phyloP scores from a whole-genome alignment of 2,113 vertebrate species.

The Campylomormyrus numenius region DNA sequence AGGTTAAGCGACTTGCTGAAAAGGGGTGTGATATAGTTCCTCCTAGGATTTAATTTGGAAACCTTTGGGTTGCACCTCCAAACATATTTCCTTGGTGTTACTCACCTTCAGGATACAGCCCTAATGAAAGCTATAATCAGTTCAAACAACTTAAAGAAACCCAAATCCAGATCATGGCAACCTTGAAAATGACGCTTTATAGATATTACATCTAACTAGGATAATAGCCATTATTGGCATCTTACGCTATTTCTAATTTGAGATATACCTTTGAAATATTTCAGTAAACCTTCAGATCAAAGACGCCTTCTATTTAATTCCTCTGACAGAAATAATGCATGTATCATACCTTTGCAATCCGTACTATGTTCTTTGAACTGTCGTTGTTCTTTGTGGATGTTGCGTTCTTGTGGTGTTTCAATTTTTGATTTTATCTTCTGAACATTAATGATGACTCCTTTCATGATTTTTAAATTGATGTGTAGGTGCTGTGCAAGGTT shows the following conservation, averaged over 20 bases:
- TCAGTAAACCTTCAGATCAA: neutral
- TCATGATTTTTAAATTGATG: constrained; percentile 3
- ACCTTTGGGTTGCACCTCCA: neutral
- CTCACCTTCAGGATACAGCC: neutral
- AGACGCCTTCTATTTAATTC: neutral
- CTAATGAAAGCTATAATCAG: neutral
- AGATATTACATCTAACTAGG: neutral
- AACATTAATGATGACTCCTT: neutral
- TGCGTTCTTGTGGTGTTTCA: neutral
- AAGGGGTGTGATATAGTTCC: neutral
- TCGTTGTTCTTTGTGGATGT: neutral
- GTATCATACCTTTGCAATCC: neutral
- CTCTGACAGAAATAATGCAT: neutral
- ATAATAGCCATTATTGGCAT: neutral
- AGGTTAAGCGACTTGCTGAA: neutral
- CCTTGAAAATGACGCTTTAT: neutral
- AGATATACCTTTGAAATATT: neutral
- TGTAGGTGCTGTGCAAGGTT: neutral
- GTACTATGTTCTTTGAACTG: neutral
- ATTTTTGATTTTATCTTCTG: neutral
- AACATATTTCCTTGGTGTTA: neutral
- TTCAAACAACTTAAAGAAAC: neutral
- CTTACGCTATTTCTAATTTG: neutral
- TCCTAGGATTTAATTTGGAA: neutral
- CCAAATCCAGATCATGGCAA: neutral